Evolutionary conservation across 2,113 vertebrate genomes (phyloP), one percentile per base, ranked within the genome.

Genomic region (Oryzias curvinotus): DNA sequence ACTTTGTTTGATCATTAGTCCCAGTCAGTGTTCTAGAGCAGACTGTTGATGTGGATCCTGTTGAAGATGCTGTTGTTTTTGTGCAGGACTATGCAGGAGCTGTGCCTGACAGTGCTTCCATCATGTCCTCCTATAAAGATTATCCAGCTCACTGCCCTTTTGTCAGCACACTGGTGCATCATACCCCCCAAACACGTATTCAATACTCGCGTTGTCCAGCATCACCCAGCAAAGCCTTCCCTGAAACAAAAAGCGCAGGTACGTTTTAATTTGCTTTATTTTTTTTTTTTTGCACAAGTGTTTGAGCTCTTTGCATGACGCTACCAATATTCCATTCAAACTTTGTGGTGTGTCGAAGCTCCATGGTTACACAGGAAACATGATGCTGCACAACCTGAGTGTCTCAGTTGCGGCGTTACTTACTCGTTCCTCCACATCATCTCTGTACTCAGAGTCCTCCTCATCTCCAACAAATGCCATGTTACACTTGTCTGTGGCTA

Each of bases 201-300:
- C 50, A 46, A 23, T 64, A 50, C 23, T 47, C 66, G 4, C 19
- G 23, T 51, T 53, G 25, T 14, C 12, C 82, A 16, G 19, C 74
- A 23, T 78, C 89, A 57, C 92, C 94, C 36, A 87, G 91, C 4
- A 85, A 92, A 83, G 93, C 94, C 1, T 96, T 97, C 80, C 96
- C 96, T 43, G 96, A 98, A 87, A 97, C 92, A 87, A 96, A 91
- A 84, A 94, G 95, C 62, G 91, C 88, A 94, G 96, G 97, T 85
- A 23, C 14, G 15, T 56, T 58, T 51, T 14, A 52, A 62, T 46
- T 62, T 4, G 14, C 59, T 58, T 51, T 14, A 55, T 64, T 46
- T 65, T 4, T 30, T 0, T 60, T 15, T 36, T 36, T 30, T 36
- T 36, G 8, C 36, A 36, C 8, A 10, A 19, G 15, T 42, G 14